Conservation (phyloP, 2,888 invertebrate species). For the Nemurella pictetii region DNA sequence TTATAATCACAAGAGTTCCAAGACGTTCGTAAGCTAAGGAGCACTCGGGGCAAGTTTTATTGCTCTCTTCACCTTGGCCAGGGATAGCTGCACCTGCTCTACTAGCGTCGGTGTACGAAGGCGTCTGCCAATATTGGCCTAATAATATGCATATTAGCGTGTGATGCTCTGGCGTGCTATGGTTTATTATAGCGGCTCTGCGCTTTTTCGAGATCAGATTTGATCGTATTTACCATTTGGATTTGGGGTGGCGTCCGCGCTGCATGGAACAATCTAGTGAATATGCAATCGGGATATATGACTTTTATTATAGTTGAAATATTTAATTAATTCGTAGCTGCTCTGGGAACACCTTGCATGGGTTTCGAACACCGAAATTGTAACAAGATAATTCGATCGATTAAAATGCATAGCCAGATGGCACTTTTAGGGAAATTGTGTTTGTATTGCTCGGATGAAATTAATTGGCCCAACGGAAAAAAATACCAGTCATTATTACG, state of each 20-base stretch:
- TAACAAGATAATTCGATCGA: neutral
- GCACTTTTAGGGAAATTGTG: neutral
- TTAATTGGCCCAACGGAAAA: neutral
- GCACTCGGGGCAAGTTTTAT: neutral
- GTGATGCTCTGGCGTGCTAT: neutral
- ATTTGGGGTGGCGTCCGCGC: neutral
- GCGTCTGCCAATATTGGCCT: neutral
- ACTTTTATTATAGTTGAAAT: neutral
- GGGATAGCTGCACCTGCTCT: neutral
- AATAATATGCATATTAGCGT: neutral
- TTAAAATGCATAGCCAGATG: neutral
- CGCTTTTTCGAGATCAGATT: neutral
- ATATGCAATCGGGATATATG: neutral
- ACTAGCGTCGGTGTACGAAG: no score
- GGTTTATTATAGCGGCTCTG: no score
- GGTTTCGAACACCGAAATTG: neutral
- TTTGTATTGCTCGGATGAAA: neutral
- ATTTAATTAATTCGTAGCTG: neutral
- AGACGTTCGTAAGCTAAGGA: neutral
- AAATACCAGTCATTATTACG: neutral
- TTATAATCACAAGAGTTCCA: neutral
- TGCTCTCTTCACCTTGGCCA: neutral
- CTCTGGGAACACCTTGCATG: neutral
- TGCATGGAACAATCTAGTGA: neutral
- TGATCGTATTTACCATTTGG: neutral